phyloP scores from a whole-genome alignment of 2,113 vertebrate genomes.

The Callaeas wilsoni region DNA sequence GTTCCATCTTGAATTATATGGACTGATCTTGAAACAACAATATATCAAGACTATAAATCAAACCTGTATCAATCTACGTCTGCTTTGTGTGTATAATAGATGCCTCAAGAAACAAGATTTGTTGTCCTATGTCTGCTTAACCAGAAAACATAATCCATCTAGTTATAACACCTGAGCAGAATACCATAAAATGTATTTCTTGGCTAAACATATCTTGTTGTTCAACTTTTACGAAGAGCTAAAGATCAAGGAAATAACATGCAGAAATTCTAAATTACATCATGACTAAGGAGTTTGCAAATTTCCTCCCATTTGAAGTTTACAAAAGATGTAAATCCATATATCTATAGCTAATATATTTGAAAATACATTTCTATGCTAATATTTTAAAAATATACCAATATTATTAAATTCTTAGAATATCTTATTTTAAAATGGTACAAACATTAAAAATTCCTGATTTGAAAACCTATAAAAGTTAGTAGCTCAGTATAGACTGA shows the following conservation, averaged over 20 bases:
- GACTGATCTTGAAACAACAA: not conserved
- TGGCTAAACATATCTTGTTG: rapidly evolving
- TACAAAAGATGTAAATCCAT: not conserved
- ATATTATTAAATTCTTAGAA: not conserved
- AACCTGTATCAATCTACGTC: not conserved
- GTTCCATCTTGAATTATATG: not conserved
- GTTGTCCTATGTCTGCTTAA: not conserved
- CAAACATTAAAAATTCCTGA: not conserved
- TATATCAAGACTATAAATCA: not conserved
- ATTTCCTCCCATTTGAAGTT: not conserved
- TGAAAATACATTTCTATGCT: not conserved
- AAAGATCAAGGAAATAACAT: not conserved
- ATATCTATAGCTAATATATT: not conserved
- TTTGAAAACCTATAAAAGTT: not conserved
- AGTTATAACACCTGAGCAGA: not conserved
- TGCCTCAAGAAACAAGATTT: not conserved
- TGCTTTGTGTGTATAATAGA: not conserved
- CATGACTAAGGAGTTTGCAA: not conserved
- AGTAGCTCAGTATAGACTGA: not conserved
- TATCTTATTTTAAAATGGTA: not conserved
- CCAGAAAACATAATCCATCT: not conserved
- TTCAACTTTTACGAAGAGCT: not conserved
- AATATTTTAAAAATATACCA: not conserved
- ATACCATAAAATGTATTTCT: not conserved
- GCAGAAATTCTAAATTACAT: not conserved